A percentile compares a stretch with the other conserved stretches of the same genome.
phyloP scores from a whole-genome alignment of 2,888 invertebrate genomes.

The Drosophila cracens region DNA sequence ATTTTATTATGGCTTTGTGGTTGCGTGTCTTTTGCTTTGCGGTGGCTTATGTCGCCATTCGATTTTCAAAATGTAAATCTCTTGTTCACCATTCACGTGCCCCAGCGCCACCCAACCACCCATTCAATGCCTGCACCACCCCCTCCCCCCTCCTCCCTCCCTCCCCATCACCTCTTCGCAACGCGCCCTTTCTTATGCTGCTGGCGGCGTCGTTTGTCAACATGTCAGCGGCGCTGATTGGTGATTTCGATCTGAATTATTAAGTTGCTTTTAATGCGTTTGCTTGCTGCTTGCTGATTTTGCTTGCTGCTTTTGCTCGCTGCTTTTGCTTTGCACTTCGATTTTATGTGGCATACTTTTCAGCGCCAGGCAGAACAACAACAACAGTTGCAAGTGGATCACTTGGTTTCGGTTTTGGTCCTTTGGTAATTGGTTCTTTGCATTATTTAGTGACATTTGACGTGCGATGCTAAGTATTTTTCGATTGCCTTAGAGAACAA shows the following conservation, averaged over 20 bases:
- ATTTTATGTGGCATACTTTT: constrained; percentile 67
- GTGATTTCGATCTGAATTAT: constrained; percentile 79
- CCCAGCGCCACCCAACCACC: not conserved
- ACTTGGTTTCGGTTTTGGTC: constrained; percentile 41
- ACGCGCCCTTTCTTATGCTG: constrained; percentile 3
- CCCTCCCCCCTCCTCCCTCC: not conserved
- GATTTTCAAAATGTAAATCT: constrained; percentile 79
- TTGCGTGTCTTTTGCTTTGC: constrained; percentile 79
- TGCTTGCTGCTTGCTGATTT: constrained; percentile 39
- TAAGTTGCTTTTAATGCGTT: constrained; percentile 79
- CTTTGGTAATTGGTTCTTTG: constrained; percentile 53
- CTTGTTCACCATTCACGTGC: constrained; percentile 59
- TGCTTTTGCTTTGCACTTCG: constrained; percentile 30
- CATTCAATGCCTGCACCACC: not conserved
- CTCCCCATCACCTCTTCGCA: not conserved
- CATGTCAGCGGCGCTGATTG: constrained; percentile 77
- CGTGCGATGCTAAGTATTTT: constrained; percentile 63
- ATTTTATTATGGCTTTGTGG: constrained; percentile 75
- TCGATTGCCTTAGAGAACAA: constrained; percentile 38
- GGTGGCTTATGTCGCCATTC: constrained; percentile 80
- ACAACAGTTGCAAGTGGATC: constrained; percentile 53
- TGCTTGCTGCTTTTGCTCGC: constrained; percentile 35
- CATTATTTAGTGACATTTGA: constrained; percentile 59
- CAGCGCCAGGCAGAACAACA: constrained; percentile 24
- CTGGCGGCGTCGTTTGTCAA: constrained; percentile 78